These are phyloP conservation scores for Trichacis sp. DNA, from an alignment of 2,888 invertebrate genomes.

Conservation along the genomic window DNA sequence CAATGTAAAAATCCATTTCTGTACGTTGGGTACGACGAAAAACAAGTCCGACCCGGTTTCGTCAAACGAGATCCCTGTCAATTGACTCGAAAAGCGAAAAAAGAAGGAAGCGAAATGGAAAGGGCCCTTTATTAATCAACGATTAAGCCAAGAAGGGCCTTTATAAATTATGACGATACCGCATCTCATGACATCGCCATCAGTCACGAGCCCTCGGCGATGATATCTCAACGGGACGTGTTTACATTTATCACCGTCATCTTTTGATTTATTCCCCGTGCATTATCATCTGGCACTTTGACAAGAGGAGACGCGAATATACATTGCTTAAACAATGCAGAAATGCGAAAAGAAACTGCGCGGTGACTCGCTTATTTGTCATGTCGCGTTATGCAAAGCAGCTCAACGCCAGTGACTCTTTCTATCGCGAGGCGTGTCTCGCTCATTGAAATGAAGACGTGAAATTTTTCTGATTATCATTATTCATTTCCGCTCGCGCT, in stretches of 20 bases:
- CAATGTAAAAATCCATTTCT: too few relatives aligned
- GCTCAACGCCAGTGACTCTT: neutral
- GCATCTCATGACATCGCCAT: slow-evolving; percentile 68
- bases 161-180: slow-evolving; percentile 69
- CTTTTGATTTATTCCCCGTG: slow-evolving; percentile 67
- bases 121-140: slow-evolving; percentile 66
- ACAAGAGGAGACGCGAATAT: slow-evolving; percentile 55
- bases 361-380: slow-evolving; percentile 13
- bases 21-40: too few relatives aligned
- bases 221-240: slow-evolving; percentile 51
- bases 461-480: neutral
- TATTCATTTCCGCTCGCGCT: neutral
- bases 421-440: slow-evolving; percentile 1
- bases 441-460: slow-evolving; percentile 1
- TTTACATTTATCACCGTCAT: slow-evolving; percentile 69
- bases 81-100: slow-evolving; percentile 17
- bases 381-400: slow-evolving; percentile 14
- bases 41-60: too few relatives aligned
- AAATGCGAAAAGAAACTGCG: slow-evolving; percentile 18
- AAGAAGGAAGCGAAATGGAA: slow-evolving; percentile 27
- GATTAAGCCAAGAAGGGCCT: slow-evolving; percentile 63
- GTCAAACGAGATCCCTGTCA: slow-evolving; percentile 9
- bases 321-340: slow-evolving; percentile 21
- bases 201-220: slow-evolving; percentile 63
- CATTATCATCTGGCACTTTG: slow-evolving; percentile 68